phyloP scores from a whole-genome alignment of 2,797 vertebrate genomes.

The Galaxias olidus region DNA sequence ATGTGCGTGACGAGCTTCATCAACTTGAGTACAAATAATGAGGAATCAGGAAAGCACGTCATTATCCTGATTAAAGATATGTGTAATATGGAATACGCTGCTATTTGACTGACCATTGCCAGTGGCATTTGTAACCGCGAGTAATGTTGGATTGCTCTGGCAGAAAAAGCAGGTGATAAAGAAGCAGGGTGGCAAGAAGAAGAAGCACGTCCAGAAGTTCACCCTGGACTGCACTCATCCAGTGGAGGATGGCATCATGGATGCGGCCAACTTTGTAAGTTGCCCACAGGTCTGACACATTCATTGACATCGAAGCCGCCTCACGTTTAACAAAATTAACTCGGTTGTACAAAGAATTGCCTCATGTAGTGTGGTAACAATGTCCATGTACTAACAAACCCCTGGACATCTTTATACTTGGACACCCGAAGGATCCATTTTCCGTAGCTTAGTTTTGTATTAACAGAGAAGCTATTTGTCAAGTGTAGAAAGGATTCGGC shows the following conservation, averaged over 20 bases:
- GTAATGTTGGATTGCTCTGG: constrained; percentile 1
- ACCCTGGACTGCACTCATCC: constrained; percentile 98
- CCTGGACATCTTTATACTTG: neutral
- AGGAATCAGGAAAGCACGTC: too few relatives aligned
- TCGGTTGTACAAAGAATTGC: too few relatives aligned
- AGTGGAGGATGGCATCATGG: constrained; percentile 98
- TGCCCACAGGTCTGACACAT: neutral
- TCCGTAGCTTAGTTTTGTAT: neutral
- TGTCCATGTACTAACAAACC: too few relatives aligned
- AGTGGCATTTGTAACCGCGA: neutral
- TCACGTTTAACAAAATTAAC: neutral
- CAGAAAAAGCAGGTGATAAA: constrained; percentile 84
- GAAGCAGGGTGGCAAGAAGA: constrained; percentile 89
- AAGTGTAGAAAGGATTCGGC: too few relatives aligned
- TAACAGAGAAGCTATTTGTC: too few relatives aligned
- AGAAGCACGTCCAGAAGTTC: constrained; percentile 96
- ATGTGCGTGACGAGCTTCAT: too few relatives aligned
- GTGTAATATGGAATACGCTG: too few relatives aligned
- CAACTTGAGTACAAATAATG: too few relatives aligned
- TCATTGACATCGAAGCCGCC: neutral
- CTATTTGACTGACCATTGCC: too few relatives aligned
- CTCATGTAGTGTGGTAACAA: too few relatives aligned
- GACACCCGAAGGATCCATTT: neutral
- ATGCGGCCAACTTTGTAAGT: constrained; percentile 97
- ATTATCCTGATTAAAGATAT: too few relatives aligned